Evolutionary conservation across 2,888 invertebrate species (phyloP), one percentile per base, ranked within the genome.

Genomic region (Apotomis capreana): DNA sequence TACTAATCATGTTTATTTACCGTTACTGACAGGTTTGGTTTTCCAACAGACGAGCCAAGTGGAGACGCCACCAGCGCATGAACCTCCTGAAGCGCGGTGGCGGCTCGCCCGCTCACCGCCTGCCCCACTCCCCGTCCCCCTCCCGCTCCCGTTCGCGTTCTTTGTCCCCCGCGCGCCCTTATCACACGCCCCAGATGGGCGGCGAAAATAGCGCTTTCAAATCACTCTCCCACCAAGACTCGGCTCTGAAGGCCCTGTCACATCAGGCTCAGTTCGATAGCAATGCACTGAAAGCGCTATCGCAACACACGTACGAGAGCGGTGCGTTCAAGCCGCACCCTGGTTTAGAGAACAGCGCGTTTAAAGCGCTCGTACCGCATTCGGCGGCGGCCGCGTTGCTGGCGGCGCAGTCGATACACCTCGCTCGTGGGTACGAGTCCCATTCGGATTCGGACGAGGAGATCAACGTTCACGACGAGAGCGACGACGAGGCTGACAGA

Each of bases 21-120:
- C 95, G 95, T 95, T 95, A 95, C 95, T 96, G 96, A 96, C 97
- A 98, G 98, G 98, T 98, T 96, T 98, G 98, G 98, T 98, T 98
- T 97, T 98, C 98, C 95, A 98, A 98, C 97, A 97, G 98, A 97
- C 97, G 98, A 95, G 98, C 98, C 94, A 98, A 98, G 95, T 98
- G 98, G 98, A 96, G 98, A 92, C 97, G 98, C 88, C 98, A 98
- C 94, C 98, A 98, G 93, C 96, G 98, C 91, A 97, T 98, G 97
- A 97, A 97, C 94, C 95, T 97, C 85, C 95, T 97, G 93, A 97
- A 97, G 92, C 96, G 97, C 85, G 95, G 96, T 87, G 96, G 97
- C 85, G 95, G 95, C 84, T 95, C 96, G 84, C 95, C 95, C 92
- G 94, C 89, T 93, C 94, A 89, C 91, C 92, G 90, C 88, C 87